Evolutionary conservation across 2,113 vertebrate species (phyloP).

Genomic region (Protomyctophum bolini): DNA sequence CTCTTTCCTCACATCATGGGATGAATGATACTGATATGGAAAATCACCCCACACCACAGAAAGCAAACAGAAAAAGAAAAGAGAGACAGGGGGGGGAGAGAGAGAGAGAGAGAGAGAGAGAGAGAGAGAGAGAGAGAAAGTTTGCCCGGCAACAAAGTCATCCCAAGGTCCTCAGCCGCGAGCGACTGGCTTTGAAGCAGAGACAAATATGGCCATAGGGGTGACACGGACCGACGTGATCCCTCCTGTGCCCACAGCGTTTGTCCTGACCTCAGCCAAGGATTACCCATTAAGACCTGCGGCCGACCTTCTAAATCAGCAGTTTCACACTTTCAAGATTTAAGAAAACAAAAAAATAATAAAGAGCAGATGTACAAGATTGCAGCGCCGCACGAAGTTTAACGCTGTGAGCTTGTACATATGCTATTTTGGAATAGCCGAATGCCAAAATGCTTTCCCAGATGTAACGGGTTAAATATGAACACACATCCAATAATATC

Average conservation of each 20-base stretch:
- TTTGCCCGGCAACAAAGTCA: slow-evolving; percentile 77
- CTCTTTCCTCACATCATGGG: slow-evolving; percentile 73
- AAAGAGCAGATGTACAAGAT: too few relatives aligned
- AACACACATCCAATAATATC: too few relatives aligned
- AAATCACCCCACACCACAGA: slow-evolving; percentile 69
- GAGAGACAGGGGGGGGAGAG: slow-evolving; percentile 49
- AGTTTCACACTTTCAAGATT: too few relatives aligned
- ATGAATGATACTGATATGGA: slow-evolving; percentile 76
- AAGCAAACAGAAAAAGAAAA: slow-evolving; percentile 75
- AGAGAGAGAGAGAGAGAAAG: slow-evolving; percentile 29
- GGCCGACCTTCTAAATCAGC: too few relatives aligned
- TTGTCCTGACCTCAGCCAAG: slow-evolving; percentile 40
- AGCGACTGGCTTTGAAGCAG: slow-evolving; percentile 50
- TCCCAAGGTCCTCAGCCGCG: slow-evolving; percentile 74
- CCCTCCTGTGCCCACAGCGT: slow-evolving; percentile 21
- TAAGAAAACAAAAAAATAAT: too few relatives aligned
- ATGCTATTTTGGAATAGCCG: too few relatives aligned
- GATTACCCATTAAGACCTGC: not conserved
- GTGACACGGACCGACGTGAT: slow-evolving; percentile 25
- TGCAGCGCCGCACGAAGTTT: too few relatives aligned
- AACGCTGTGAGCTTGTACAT: too few relatives aligned
- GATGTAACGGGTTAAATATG: too few relatives aligned
- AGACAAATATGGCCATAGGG: slow-evolving; percentile 46
- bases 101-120: slow-evolving; percentile 53
- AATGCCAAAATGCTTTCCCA: too few relatives aligned